phyloP scores from a whole-genome alignment of 2,797 vertebrate species.

The Aeoliscus strigatus region DNA sequence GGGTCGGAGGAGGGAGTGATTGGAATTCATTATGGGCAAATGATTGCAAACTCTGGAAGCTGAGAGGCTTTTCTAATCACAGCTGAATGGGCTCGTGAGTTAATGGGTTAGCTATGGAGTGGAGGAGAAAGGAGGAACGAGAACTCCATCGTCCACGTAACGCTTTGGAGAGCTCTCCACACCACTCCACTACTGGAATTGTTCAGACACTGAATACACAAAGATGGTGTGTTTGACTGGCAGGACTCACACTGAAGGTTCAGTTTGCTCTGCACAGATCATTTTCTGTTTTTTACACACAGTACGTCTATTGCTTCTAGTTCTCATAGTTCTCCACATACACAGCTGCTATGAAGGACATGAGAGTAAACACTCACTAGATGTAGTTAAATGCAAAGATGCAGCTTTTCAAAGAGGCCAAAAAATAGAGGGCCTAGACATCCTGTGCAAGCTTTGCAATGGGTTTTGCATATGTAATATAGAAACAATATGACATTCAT shows the following conservation, averaged over 20 bases:
- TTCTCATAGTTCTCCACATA: no score
- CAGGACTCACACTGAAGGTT: constrained; percentile 39
- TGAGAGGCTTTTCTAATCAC: constrained; percentile 79
- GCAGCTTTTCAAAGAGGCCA: no score
- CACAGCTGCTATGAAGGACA: no score
- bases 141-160: constrained; percentile 53
- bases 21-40: constrained; percentile 82
- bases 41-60: constrained; percentile 78
- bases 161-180: constrained; percentile 65
- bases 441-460: no score
- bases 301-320: no score
- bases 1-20: constrained; percentile 65
- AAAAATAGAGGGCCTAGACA: no score
- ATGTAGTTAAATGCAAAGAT: no score
- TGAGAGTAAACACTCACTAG: no score
- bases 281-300: no score
- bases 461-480: no score
- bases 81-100: constrained; percentile 71
- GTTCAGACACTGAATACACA: constrained; percentile 67
- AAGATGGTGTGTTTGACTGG: constrained; percentile 45
- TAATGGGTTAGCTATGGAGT: constrained; percentile 67
- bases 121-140: constrained; percentile 58
- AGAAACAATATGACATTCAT: no score
- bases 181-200: constrained; percentile 62
- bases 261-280: constrained; percentile 10